phyloP scores from a whole-genome alignment of 2,888 invertebrate species.

The Peribatodes rhomboidaria region DNA sequence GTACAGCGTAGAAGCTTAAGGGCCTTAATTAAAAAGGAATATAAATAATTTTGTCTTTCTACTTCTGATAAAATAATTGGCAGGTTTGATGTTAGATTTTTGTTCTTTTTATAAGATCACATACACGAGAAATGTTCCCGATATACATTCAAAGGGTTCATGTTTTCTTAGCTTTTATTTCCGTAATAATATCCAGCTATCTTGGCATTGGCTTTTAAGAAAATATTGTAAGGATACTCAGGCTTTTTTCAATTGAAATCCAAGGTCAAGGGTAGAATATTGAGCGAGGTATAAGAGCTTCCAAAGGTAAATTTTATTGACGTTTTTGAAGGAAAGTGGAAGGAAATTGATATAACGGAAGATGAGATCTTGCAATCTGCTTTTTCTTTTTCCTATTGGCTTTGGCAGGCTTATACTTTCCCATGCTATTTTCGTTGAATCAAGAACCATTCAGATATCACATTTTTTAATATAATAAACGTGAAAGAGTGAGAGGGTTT shows the following conservation, averaged over 20 bases:
- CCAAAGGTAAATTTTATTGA: conserved; percentile 14
- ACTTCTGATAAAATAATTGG: no score
- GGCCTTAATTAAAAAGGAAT: no score
- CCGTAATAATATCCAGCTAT: conserved; percentile 44
- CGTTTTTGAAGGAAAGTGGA: conserved; percentile 8
- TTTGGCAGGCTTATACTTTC: background rate
- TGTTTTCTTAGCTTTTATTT: conserved; percentile 42
- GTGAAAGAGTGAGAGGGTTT: no score
- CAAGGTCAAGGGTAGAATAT: conserved; percentile 39
- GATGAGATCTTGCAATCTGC: background rate
- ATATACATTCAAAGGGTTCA: conserved; percentile 6
- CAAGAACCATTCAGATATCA: no score
- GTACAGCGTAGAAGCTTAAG: no score
- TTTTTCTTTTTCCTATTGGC: background rate
- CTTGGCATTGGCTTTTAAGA: conserved; percentile 37
- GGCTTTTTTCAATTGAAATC: conserved; percentile 31
- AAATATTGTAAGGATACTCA: conserved; percentile 39
- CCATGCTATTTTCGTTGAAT: background rate
- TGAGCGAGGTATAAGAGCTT: conserved; percentile 40
- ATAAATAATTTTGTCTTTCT: no score
- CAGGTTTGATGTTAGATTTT: no score
- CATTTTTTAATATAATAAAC: no score
- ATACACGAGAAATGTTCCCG: background rate
- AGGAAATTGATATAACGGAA: conserved; percentile 7
- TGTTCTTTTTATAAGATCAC: background rate